A percentile compares a stretch with the other conserved stretches of the same genome.
Conservation (phyloP, 2,113 vertebrate genomes). For the Platycercus adscitus region DNA sequence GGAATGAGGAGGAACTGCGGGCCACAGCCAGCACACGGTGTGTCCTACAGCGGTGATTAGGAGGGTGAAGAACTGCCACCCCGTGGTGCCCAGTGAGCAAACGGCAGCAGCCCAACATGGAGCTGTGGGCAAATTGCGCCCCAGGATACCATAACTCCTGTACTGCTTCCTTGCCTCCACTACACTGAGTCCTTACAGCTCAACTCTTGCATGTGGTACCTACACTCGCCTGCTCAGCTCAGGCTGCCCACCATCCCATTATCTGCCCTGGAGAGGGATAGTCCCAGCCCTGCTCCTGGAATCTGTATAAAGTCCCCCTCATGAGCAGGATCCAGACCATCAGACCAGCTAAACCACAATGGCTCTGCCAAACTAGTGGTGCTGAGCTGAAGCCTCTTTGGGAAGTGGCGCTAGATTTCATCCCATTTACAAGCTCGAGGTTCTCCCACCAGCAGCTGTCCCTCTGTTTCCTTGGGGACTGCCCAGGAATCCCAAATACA, state of each 20-base stretch:
- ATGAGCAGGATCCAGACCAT: neutral
- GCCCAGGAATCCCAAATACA: neutral
- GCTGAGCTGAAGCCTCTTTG: neutral
- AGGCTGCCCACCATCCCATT: neutral
- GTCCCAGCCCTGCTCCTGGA: neutral
- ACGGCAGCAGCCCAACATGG: accelerated
- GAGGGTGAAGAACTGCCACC: neutral
- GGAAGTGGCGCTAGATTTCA: accelerated
- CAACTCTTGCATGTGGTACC: neutral
- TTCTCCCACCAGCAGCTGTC: neutral
- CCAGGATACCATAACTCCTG: accelerated
- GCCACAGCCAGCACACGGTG: accelerated
- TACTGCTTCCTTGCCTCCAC: neutral
- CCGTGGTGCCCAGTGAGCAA: accelerated
- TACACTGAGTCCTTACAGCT: neutral
- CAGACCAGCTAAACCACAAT: neutral
- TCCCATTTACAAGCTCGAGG: accelerated
- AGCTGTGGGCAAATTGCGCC: accelerated
- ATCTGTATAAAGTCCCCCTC: neutral
- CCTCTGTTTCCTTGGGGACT: neutral
- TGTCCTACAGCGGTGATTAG: neutral
- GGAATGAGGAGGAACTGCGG: neutral
- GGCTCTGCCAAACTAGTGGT: neutral
- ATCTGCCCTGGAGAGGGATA: accelerated
- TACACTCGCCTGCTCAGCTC: accelerated